These are phyloP conservation scores for Oxyteleia sp. DNA, from an alignment of 2,888 invertebrate genomes.

Conservation along the genomic window DNA sequence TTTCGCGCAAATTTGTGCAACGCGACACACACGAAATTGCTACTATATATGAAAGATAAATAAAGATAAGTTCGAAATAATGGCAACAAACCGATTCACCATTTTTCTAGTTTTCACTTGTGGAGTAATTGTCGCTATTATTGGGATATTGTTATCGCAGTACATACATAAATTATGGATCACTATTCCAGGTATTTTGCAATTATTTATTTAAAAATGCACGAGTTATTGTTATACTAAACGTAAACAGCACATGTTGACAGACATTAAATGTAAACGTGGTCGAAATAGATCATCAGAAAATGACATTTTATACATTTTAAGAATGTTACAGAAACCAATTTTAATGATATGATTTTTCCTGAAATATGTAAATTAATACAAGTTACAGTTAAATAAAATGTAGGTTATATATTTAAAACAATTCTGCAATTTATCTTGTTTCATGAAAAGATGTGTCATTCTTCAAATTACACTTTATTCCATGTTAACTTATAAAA, in stretches of 20 bases:
- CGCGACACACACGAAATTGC: background rate
- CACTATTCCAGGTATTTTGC: conserved; percentile 41
- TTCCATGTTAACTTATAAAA: too few species aligned
- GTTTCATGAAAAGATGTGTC: too few species aligned
- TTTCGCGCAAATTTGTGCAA: conserved; percentile 12
- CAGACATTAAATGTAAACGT: background rate
- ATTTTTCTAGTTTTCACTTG: conserved; percentile 80
- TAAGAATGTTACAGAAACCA: too few species aligned
- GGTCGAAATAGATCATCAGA: too few species aligned
- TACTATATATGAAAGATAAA: conserved; percentile 23
- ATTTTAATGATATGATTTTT: too few species aligned
- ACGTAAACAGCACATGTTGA: background rate
- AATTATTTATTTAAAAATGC: background rate
- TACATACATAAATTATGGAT: conserved; percentile 77
- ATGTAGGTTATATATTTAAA: too few species aligned
- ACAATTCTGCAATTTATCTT: too few species aligned
- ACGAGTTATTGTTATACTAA: background rate
- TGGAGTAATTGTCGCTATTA: conserved; percentile 81
- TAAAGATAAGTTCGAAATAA: conserved; percentile 49
- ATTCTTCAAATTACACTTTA: too few species aligned
- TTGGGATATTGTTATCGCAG: conserved; percentile 80
- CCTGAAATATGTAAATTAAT: too few species aligned
- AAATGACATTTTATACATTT: too few species aligned
- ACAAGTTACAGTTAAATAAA: too few species aligned
- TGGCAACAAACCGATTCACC: conserved; percentile 78